phyloP scores from a whole-genome alignment of 2,888 invertebrate species.

The Amitus sp. region DNA sequence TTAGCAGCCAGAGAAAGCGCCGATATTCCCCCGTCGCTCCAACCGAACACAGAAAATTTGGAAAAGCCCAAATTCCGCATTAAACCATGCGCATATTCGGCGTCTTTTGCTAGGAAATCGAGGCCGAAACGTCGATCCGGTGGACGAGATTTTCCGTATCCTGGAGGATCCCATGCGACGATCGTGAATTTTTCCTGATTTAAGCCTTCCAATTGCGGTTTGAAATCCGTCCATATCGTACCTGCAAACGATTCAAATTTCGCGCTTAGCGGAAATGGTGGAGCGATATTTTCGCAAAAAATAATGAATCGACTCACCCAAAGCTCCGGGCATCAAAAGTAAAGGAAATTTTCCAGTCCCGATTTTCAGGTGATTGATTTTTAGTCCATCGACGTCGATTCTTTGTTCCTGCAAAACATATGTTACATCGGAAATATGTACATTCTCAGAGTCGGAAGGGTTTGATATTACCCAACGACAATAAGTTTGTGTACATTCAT shows the following conservation, averaged over 20 bases:
- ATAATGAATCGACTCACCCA: slow-evolving; percentile 68
- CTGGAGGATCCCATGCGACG: slow-evolving; percentile 86
- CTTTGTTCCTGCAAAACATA: slow-evolving; percentile 70
- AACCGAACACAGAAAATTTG: slow-evolving; percentile 83
- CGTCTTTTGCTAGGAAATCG: slow-evolving; percentile 81
- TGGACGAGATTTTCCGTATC: slow-evolving; percentile 86
- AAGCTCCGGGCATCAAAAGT: slow-evolving; percentile 81
- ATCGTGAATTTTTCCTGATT: slow-evolving; percentile 72
- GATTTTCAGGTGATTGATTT: slow-evolving; percentile 72
- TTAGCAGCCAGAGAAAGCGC: slow-evolving; percentile 81
- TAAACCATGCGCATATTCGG: slow-evolving; percentile 74
- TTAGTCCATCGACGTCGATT: slow-evolving; percentile 70
- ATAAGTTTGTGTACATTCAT: too few relatives aligned
- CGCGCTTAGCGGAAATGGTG: background rate
- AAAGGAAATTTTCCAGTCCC: slow-evolving; percentile 70
- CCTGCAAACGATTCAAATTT: slow-evolving; percentile 62
- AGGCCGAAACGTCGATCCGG: slow-evolving; percentile 77
- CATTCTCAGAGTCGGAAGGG: too few relatives aligned
- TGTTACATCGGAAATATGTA: background rate
- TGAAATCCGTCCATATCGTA: slow-evolving; percentile 84
- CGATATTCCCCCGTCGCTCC: slow-evolving; percentile 90
- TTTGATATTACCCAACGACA: too few relatives aligned
- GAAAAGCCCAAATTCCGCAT: slow-evolving; percentile 77
- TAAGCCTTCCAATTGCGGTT: slow-evolving; percentile 78
- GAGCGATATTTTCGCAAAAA: background rate